A percentile compares a stretch with the other conserved stretches of the same genome.
phyloP scores from a whole-genome alignment of 2,113 vertebrate genomes.

The Thamnaconus septentrionalis region DNA sequence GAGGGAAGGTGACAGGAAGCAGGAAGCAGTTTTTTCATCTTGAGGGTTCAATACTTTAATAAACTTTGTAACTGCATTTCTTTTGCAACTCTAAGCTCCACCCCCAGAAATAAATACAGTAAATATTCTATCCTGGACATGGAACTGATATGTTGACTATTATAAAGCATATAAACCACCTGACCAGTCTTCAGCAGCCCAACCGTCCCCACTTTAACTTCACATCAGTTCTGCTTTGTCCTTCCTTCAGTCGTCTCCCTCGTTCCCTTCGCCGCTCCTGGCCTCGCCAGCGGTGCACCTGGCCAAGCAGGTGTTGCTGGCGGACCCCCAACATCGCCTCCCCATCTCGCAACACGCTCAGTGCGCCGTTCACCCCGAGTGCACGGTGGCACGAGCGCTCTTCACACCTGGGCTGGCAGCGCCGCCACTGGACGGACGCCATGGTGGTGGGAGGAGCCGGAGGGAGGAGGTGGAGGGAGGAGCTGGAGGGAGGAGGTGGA shows the following conservation, averaged over 20 bases:
- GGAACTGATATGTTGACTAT: no score
- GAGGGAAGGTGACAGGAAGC: no score
- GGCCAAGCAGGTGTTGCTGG: conserved; percentile 45
- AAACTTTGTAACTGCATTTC: no score
- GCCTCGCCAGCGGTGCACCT: conserved; percentile 32
- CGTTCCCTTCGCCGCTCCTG: neutral
- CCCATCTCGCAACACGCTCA: conserved; percentile 12
- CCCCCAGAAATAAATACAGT: no score
- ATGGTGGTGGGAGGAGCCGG: neutral
- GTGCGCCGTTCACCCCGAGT: conserved; percentile 17
- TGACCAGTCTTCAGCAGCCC: no score
- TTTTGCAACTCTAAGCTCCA: no score
- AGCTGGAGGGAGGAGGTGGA: neutral
- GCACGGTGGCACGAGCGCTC: neutral
- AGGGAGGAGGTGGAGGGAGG: neutral
- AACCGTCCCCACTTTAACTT: no score
- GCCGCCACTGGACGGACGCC: conserved; percentile 15
- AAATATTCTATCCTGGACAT: no score
- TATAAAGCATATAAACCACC: no score
- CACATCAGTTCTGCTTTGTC: neutral
- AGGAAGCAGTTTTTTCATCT: no score
- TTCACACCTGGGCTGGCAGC: conserved; percentile 21
- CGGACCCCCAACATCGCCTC: conserved; percentile 9
- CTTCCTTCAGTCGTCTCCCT: neutral
- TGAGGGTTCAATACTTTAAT: no score